Base-by-base conservation (phyloP, 64 coral and sea anemone genomes). In the Anthopleura sola region DNA sequence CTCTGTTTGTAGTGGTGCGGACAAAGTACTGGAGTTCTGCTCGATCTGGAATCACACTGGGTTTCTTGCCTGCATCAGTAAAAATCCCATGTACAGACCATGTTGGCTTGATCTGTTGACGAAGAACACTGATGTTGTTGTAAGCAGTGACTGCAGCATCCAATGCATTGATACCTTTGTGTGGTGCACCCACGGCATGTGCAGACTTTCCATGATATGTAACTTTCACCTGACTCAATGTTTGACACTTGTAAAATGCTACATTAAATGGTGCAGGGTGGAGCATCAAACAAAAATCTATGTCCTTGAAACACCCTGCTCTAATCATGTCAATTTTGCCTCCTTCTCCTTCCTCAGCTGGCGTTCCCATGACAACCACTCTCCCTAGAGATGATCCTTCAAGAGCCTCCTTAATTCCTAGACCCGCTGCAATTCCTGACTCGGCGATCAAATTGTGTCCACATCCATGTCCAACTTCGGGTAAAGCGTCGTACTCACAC, bases 41-140 rank as follows among this genome's bases (percentile, higher is more conserved):
- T 49, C 68, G 82, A 19, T 90, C 83, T 16, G 92, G 92, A 37
- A 93, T 90, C 19, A 86, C 83, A 24, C 36, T 88, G 2, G 92
- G 92, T 19, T 89, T 85, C 53, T 64, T 66, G 33, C 91, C 91
- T 12, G 86, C 87, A 46, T 93, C 92, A 57, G 55, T 90, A 49
- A 89, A 85, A 17, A 93, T 84, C 26, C 92, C 92, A 86, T 90
- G 91, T 40, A 88, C 91, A 58, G 86, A 80, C 91, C 91, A 93
- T 1, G 55, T 86, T 49, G 91, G 87, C 68, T 93, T 93, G 58
- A 93, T 85, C 18, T 93, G 91, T 49, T 93, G 91, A 26, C 91
- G 74, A 9, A 93, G 76, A 71, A 93, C 50, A 44, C 91, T 93
- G 44, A 93, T 86, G 29, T 82, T 75, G 33, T 75, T 86, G 53